phyloP scores from a whole-genome alignment of 2,113 vertebrate genomes.

The Amphilophus citrinellus region DNA sequence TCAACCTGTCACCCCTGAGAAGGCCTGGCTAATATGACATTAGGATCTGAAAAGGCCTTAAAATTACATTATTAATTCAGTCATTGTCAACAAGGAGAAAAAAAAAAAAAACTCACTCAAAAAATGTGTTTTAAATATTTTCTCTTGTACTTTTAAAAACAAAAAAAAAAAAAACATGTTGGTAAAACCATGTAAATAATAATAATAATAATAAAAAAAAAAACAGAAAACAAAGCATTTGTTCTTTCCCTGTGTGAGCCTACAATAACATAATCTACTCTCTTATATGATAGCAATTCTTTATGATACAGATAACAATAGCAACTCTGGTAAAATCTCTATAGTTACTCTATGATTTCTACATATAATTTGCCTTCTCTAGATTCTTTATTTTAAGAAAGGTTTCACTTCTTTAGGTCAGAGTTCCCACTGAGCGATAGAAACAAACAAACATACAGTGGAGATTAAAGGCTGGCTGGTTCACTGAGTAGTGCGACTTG shows the following conservation, averaged over 20 bases:
- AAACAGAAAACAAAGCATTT: conserved; percentile 57
- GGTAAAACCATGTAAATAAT: conserved; percentile 62
- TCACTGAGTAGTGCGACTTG: conserved; percentile 74
- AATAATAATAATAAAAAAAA: conserved; percentile 30
- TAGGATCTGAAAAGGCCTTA: conserved; percentile 68
- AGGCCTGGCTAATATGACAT: conserved; percentile 71
- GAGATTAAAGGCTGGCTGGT: conserved; percentile 79
- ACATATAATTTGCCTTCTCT: conserved; percentile 74
- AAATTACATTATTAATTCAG: conserved; percentile 62
- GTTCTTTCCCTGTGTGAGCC: conserved; percentile 51
- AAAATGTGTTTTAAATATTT: conserved; percentile 69
- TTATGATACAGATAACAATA: conserved; percentile 78
- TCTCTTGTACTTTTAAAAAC: conserved; percentile 65
- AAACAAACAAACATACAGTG: conserved; percentile 66
- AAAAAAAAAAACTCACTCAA: conserved; percentile 52
- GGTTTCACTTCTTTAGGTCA: conserved; percentile 53
- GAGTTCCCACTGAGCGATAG: conserved; percentile 68
- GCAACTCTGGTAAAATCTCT: conserved; percentile 79
- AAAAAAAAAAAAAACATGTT: conserved; percentile 44
- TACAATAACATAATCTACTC: conserved; percentile 66
- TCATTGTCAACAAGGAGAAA: conserved; percentile 54
- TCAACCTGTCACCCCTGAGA: conserved; percentile 78
- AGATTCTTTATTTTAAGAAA: conserved; percentile 70
- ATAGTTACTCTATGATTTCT: conserved; percentile 77
- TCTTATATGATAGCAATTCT: conserved; percentile 72